phyloP scores from a whole-genome alignment of 53 echinoderm and acorn worm species.

The Zoroaster sp. region DNA sequence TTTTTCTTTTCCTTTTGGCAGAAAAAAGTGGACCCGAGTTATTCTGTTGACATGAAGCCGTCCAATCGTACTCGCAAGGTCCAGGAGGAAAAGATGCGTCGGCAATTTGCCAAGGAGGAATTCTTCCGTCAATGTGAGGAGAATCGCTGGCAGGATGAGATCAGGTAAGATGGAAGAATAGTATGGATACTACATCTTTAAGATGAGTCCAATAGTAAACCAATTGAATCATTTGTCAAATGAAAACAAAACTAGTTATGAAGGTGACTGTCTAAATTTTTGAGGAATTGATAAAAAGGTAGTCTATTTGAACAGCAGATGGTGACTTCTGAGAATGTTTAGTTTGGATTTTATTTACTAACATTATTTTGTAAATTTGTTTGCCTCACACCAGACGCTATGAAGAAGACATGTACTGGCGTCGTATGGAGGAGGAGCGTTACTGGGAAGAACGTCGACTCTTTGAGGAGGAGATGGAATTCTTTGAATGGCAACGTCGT shows the following conservation, averaged over 20 bases:
- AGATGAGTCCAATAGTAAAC: too few species aligned
- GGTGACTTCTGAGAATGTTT: too few species aligned
- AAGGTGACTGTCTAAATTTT: too few species aligned
- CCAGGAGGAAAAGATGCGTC: slow-evolving; percentile 94
- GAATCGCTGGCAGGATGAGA: slow-evolving; percentile 85
- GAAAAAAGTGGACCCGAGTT: slow-evolving; percentile 97
- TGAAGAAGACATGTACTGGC: slow-evolving; percentile 97
- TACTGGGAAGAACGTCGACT: slow-evolving; percentile 92
- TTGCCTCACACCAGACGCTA: slow-evolving; percentile 69
- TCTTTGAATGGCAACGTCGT: slow-evolving; percentile 96
- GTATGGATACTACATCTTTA: not conserved
- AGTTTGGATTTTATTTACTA: too few species aligned
- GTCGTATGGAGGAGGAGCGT: slow-evolving; percentile 94
- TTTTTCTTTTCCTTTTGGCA: not conserved
- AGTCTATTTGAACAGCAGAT: too few species aligned
- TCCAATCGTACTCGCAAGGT: slow-evolving; percentile 78
- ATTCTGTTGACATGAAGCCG: slow-evolving; percentile 89
- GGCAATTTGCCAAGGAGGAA: slow-evolving; percentile 95
- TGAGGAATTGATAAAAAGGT: too few species aligned
- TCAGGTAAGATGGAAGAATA: slow-evolving; percentile 64
- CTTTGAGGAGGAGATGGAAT: slow-evolving; percentile 96
- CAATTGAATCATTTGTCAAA: too few species aligned
- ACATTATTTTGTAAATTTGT: too few species aligned
- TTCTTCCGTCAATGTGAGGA: slow-evolving; percentile 82
- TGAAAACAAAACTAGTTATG: too few species aligned